Percentiles rank a stretch among this genome's conserved stretches.
These are phyloP conservation scores for Atherix ibis DNA, from an alignment of 2,888 invertebrate genomes.

Conservation along the genomic window DNA sequence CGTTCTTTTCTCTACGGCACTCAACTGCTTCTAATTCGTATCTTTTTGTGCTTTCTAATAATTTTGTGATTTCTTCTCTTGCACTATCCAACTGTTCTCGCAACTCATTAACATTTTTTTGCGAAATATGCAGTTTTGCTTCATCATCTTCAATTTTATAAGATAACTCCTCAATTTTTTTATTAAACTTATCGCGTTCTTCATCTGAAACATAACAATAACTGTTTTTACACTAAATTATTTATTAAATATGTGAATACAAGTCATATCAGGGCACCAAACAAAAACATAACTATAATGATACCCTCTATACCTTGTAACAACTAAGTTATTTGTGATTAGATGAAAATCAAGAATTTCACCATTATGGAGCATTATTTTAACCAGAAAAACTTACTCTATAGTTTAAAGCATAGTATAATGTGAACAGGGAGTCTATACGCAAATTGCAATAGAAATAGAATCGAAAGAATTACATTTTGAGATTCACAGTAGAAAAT, in stretches of 20 bases:
- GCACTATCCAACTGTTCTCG: conserved; percentile 46
- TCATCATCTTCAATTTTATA: conserved; percentile 47
- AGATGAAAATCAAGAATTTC: too few species aligned
- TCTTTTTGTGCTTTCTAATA: conserved; percentile 44
- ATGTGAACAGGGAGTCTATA: too few species aligned
- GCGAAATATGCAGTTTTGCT: conserved; percentile 43
- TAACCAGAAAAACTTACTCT: too few species aligned
- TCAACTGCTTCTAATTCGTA: conserved; percentile 50
- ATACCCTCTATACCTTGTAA: too few species aligned
- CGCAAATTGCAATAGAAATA: too few species aligned
- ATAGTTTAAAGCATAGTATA: too few species aligned
- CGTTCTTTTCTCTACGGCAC: conserved; percentile 51
- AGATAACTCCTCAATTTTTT: conserved; percentile 39
- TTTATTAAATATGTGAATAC: neutral
- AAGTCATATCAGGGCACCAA: neutral
- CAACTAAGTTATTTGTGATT: too few species aligned
- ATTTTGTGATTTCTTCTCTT: conserved; percentile 45
- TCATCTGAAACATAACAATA: conserved; percentile 41
- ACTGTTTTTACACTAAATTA: neutral
- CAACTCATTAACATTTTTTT: conserved; percentile 45
- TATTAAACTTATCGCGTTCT: conserved; percentile 38
- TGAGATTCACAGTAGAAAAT: too few species aligned
- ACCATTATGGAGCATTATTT: too few species aligned
- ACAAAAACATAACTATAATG: too few species aligned
- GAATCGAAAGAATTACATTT: too few species aligned